Base-by-base conservation (phyloP, 2,888 invertebrate genomes). In the Scaptomyza parva region DNA sequence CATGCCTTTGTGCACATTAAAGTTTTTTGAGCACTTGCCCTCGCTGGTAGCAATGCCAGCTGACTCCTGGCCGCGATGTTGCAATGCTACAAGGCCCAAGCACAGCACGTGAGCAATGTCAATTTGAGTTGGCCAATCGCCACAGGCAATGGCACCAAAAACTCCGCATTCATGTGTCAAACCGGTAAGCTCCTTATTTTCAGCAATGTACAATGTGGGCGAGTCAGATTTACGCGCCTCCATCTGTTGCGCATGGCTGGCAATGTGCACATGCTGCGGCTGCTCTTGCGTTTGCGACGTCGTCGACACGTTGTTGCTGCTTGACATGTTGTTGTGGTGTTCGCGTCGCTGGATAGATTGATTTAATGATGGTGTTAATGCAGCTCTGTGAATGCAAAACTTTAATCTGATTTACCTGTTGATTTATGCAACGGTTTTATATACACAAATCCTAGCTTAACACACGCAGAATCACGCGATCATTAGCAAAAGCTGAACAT, bases 21-120 rank as follows among this genome's bases (percentile, higher is more conserved):
- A 96, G 14, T 95, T 94, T 83, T 95, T 96, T 8, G 95, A 94
- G 87, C 95, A 95, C 76, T 95, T 95, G 57, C 97, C 98, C 91
- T 96, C 96, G 84, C 97, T 97, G 47, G 98, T 99, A 62, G 98
- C 98, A 65, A 99, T 98, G 18, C 99, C 99, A 4, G 98, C 98
- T 79, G 98, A 98, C 92, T 99, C 99, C 92, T 99, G 99, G n/a
- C 99, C 99, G 92, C 99, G 95, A 93, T 98, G 98, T 90, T 98
- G 98, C 51, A 98, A 92, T 0, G 98, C 98, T 9, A 98, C 96
- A 51, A 98, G 92, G 45, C 98, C 98, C 84, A 98, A 93, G 89
- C 97, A 97, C 89, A 98, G 95, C 72, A 98, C 96, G 91, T 98
- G 97, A 1, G 96, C 95, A 33, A 98, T 95, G 91, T 98, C 98